A percentile compares a stretch with the other conserved stretches of the same genome.
Conservation (phyloP, 2,113 vertebrate genomes). For the Colistium nudipinnis region DNA sequence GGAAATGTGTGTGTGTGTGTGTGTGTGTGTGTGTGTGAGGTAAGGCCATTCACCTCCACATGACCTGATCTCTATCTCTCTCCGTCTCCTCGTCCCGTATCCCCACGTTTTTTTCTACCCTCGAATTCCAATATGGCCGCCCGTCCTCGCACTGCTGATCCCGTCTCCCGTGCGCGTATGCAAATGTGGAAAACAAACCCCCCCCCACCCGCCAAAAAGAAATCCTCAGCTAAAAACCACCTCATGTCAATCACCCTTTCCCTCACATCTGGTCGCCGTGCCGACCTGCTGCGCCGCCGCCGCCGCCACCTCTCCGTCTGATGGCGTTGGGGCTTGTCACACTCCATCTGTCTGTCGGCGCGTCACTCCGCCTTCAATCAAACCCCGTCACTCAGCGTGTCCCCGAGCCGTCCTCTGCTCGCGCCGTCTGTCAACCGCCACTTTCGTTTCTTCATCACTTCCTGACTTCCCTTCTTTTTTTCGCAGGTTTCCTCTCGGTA, state of each 20-base stretch:
- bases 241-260: constrained; percentile 69
- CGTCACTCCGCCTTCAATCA: constrained; percentile 70
- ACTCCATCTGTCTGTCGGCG: constrained; percentile 65
- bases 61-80: constrained; percentile 65
- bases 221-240: constrained; percentile 58
- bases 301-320: constrained; percentile 46
- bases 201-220: too few species aligned
- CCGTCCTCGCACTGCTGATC: background rate
- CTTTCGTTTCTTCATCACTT: constrained; percentile 60
- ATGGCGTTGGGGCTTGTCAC: constrained; percentile 63
- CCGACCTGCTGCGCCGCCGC: constrained; percentile 71
- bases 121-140: constrained; percentile 35
- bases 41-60: constrained; percentile 76
- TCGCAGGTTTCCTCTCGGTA: constrained; percentile 12
- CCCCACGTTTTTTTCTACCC: constrained; percentile 41
- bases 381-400: constrained; percentile 59
- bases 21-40: constrained; percentile 63
- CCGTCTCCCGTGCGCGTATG: constrained; percentile 23
- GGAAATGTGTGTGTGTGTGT: background rate
- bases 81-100: constrained; percentile 13
- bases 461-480: constrained; percentile 25
- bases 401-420: constrained; percentile 48
- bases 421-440: constrained; percentile 49
- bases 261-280: constrained; percentile 58
- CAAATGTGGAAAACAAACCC: constrained; percentile 50